Evolutionary conservation across 1,140 invertebrate genomes (phyloP), one percentile per base, ranked within the genome.

Genomic region (Lucilia cuprina): DNA sequence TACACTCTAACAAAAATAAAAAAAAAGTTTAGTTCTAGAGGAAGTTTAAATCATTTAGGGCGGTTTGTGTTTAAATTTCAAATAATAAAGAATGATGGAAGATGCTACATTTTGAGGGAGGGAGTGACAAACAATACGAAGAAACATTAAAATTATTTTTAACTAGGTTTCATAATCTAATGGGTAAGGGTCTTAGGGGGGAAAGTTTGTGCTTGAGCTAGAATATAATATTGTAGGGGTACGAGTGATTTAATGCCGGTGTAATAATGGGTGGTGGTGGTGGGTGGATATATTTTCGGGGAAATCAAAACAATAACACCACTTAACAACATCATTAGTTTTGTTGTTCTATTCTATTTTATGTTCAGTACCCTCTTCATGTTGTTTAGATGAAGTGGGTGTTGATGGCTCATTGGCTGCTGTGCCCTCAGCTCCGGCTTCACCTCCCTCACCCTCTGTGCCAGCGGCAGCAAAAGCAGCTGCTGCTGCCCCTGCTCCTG

Each of bases 291-390:
- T 5, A 41, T 55, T 82, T 82, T 49, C 25, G 47, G 55, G 65
- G 21, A 19, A 21, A 21, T 70, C 21, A 21, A 70, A 70, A 70
- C 65, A 70, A 80, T 47, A 80, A 80, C 77, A 50, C 21, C 77
- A 80, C 19, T 80, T 49, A 80, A 80, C 77, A 80, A 80, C 77
- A 80, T 49, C 77, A 80, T 13, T 41, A 80, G 35, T 49, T 17
- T 19, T 49, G 14, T 83, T 75, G n/a, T 74, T 47, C 10, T 83
- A 74, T 75, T 77, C 34, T 41, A n/a, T 83, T 70, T 60, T 41
- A 19, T 86, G 83, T 82, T 84, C 85, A 85, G 89, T 90, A 90
- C 89, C 89, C 88, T 90, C 89, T 84, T 90, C 89, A 49, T 88
- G 88, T 82, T 90, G 90, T 85, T 86, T 86, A 30, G 85, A 74